Evolutionary conservation across 2,888 invertebrate species (phyloP), one percentile per base, ranked within the genome.

Genomic region (Caenorhabditis sp.): DNA sequence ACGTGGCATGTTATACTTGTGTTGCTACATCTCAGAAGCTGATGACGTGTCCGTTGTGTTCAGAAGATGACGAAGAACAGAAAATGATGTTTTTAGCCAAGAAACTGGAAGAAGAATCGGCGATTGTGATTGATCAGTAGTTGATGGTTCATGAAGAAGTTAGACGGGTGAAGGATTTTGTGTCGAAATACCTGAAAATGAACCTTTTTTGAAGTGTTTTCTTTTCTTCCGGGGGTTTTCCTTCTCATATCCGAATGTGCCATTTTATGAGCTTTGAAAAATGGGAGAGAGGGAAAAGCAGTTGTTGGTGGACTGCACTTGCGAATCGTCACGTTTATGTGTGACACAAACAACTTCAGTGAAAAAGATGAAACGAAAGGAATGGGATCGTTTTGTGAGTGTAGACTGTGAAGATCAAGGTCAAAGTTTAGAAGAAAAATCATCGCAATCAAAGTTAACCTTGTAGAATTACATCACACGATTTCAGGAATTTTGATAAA

Each of bases 1-100:
- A 87, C 73, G 73, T 81, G 41, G 81, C 85, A 54, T 89, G 88
- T 72, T 89, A 88, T 75, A 87, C 87, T 69, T 88, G 86, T 76
- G 82, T 82, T n/a, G 58, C 64, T 72, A 70, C 75, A 12, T 85
- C 85, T 56, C 69, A 56, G 31, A 35, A 19, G 1, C 10, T 19
- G 12, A 58, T 54, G 28, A 38, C 16, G n/a, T 79, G 77, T 41
- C 79, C 73, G n/a, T 38, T 77, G 28, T 82, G 82, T 35, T 56
- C 61, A 10, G 73, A 51, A 10, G 73, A 51, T n/a, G 56, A 74
- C n/a, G 26, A 51, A 3, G 44, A 58, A n/a, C 24, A 56, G 24
- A 16, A 24, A 31, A 80, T 80, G 80, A 69, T 49, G 22, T 80
- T 80, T 38, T 19, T 77, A 73, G 68, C 77, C 44, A 80, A 75